Conservation (phyloP, 2,797 vertebrate species). For the Sternotherus odoratus region DNA sequence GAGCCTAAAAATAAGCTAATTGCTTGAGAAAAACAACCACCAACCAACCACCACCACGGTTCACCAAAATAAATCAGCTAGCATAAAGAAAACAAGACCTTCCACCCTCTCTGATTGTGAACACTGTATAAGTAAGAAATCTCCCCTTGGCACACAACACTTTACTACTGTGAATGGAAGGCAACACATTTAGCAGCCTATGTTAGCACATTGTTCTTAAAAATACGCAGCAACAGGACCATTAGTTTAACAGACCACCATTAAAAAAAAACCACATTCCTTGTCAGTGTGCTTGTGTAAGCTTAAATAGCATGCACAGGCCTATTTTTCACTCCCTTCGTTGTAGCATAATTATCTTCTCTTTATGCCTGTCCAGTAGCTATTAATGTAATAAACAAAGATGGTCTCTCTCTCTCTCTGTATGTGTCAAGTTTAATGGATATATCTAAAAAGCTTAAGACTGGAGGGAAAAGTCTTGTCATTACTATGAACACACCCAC, state of each 20-base stretch:
- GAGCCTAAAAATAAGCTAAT: constrained; percentile 9
- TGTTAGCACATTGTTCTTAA: constrained; percentile 3
- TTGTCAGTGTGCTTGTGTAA: constrained; percentile 24
- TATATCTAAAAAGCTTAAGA: constrained; percentile 11
- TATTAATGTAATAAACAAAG: neutral
- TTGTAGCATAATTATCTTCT: constrained; percentile 1
- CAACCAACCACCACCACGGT: neutral
- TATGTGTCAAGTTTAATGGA: constrained; percentile 4
- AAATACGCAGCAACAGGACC: neutral
- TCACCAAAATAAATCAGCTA: neutral
- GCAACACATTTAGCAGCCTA: constrained; percentile 21
- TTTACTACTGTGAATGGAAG: constrained; percentile 14
- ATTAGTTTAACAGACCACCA: constrained; percentile 2
- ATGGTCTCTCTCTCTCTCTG: neutral
- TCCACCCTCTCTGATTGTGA: accelerated
- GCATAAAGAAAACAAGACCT: neutral
- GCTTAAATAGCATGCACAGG: neutral
- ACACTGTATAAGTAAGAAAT: neutral
- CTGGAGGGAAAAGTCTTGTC: constrained; percentile 2
- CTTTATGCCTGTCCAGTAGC: neutral
- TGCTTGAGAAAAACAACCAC: neutral
- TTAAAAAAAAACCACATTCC: neutral
- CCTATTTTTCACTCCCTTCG: neutral
- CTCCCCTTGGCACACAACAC: neutral
- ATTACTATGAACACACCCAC: neutral